Percentiles rank a stretch among this genome's conserved stretches.
phyloP scores from a whole-genome alignment of 2,113 vertebrate species.

The Stomatorhinus ivindoensis region DNA sequence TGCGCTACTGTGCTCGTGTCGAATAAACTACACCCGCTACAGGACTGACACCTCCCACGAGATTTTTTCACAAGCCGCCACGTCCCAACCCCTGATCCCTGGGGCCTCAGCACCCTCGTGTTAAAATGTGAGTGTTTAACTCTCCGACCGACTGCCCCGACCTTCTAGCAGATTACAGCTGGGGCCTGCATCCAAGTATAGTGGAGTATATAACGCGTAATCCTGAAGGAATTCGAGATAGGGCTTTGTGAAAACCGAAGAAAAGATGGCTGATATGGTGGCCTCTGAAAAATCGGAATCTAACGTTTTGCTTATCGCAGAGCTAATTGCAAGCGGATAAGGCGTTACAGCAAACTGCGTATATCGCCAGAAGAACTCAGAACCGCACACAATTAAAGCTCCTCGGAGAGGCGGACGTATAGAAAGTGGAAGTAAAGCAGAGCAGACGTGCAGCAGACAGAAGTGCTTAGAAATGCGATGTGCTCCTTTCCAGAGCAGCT shows the following conservation, averaged over 20 bases:
- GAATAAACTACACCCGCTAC: neutral
- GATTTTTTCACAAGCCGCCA: neutral
- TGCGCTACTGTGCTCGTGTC: neutral
- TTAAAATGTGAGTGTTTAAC: neutral
- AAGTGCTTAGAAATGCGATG: neutral
- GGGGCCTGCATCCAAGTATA: neutral
- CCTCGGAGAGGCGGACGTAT: neutral
- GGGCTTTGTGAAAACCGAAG: neutral
- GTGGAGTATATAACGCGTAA: neutral
- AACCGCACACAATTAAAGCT: neutral
- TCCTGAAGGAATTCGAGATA: slow-evolving; percentile 14
- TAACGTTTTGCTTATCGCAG: slow-evolving; percentile 4
- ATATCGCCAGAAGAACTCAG: neutral
- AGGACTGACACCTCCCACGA: neutral
- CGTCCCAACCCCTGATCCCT: neutral
- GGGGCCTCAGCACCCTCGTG: neutral
- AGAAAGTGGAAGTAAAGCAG: neutral
- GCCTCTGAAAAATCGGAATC: neutral
- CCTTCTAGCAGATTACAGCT: neutral
- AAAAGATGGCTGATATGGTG: slow-evolving; percentile 4
- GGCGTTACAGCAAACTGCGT: neutral
- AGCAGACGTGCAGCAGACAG: neutral
- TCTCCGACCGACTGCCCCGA: neutral
- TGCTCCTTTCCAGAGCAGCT: neutral
- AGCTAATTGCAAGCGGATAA: neutral